phyloP scores from a whole-genome alignment of 2,113 vertebrate genomes.

The Halcyon senegalensis region DNA sequence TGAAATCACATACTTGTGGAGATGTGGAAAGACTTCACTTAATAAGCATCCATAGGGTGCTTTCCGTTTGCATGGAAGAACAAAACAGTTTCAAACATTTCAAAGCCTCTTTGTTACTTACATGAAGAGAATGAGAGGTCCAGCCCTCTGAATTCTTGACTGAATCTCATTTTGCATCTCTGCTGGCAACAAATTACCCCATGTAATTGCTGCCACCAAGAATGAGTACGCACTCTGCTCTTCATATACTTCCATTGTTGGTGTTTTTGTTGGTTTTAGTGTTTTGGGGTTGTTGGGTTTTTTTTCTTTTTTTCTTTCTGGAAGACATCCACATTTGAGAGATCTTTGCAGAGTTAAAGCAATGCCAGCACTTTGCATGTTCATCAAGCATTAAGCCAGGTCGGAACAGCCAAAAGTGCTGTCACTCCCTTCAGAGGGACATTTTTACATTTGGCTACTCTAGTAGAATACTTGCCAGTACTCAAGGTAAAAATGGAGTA shows the following conservation, averaged over 20 bases:
- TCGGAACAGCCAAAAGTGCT: neutral
- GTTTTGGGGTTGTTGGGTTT: neutral
- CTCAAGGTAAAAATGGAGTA: neutral
- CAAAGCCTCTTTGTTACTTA: conserved; percentile 50
- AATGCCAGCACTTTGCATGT: neutral
- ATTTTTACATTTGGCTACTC: neutral
- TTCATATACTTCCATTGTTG: neutral
- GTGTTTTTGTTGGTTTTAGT: neutral
- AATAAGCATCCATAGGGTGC: conserved; percentile 52
- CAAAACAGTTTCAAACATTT: conserved; percentile 44
- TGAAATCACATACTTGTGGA: conserved; percentile 57
- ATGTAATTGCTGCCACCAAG: neutral
- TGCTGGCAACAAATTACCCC: conserved; percentile 27
- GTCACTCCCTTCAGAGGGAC: neutral
- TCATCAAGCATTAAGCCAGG: neutral
- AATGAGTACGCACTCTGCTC: neutral
- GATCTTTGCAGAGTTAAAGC: neutral
- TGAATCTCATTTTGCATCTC: conserved; percentile 14
- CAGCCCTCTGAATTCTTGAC: conserved; percentile 39
- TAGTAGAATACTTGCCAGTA: neutral
- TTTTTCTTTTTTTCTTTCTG: neutral
- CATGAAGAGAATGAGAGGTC: conserved; percentile 8
- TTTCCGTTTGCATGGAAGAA: conserved; percentile 41
- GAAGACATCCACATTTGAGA: neutral
- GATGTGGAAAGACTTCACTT: conserved; percentile 38